phyloP scores from a whole-genome alignment of 1,140 invertebrate species.

The Homarus americanus region DNA sequence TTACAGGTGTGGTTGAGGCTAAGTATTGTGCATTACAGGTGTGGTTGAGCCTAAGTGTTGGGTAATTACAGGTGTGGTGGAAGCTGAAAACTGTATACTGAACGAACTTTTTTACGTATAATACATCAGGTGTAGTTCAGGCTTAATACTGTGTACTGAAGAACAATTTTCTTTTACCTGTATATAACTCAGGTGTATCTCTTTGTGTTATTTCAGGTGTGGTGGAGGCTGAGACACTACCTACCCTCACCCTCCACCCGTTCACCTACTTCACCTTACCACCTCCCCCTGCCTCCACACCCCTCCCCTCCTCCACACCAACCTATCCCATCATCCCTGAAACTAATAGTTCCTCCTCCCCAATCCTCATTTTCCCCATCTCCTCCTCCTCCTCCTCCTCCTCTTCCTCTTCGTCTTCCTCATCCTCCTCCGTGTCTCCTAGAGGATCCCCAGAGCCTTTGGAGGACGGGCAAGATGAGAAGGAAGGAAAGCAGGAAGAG shows the following conservation, averaged over 20 bases:
- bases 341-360: not conserved
- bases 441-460: not conserved
- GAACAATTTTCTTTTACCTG: not conserved
- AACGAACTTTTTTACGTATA: too few relatives aligned
- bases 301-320: not conserved
- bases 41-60: too few relatives aligned
- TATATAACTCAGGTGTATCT: too few relatives aligned
- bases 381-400: too few relatives aligned
- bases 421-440: not conserved
- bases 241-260: not conserved
- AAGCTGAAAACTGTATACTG: too few relatives aligned
- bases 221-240: not conserved
- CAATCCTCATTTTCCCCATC: too few relatives aligned
- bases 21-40: too few relatives aligned
- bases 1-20: too few relatives aligned
- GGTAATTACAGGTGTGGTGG: too few relatives aligned
- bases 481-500: not conserved
- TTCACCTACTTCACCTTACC: constrained; percentile 1
- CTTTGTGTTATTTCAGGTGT: not conserved
- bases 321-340: too few relatives aligned
- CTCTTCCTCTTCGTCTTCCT: too few relatives aligned
- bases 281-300: not conserved
- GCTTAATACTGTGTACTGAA: not conserved
- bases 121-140: too few relatives aligned
- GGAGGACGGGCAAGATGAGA: not conserved